Base-by-base conservation (phyloP, 2,888 invertebrate genomes). In the Onchidella celtica region DNA sequence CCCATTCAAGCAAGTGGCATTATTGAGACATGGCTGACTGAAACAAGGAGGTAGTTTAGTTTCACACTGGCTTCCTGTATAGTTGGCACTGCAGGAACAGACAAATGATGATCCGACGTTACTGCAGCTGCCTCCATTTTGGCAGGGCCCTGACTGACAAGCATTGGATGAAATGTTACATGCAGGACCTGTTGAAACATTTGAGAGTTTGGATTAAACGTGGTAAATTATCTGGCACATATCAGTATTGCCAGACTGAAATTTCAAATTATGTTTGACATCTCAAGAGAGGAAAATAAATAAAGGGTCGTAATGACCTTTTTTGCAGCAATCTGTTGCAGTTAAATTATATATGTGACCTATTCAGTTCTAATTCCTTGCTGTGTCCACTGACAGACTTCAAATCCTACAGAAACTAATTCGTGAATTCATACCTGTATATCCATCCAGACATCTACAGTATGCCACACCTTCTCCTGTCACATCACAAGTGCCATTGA, bases 121-220 rank as follows among this genome's bases (percentile, higher is more conserved):
- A 0, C 63, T 79, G 74, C 87, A 87, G 29, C 81, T 83, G 21
- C 86, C 89, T 29, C 85, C 87, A 85, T 91, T 91, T 61, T 86
- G 87, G 78, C 92, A 92, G 6, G 90, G 90, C 27, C 85, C 80
- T 21, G 90, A 87, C 29, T 63, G 40, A 85, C 91, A 92, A 3
- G 89, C 87, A 81, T 89, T 89, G 57, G 87, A 47, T 11, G 69
- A 72, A 4, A 79, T 75, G 78, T 89, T 88, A 88, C 92, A 92
- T 32, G 74, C 61, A 47, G 24, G 24, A 24, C 65, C 75, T 47
- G 61, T 3, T n/a, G 17, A 38, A n/a, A 69, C 6, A n/a, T n/a
- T n/a, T n/a, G n/a, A n/a, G n/a, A n/a, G n/a, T n/a, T n/a, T n/a
- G n/a, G n/a, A n/a, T n/a, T n/a, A n/a, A n/a, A n/a, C n/a, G n/a